These are phyloP conservation scores for Stomatorhinus ivindoensis DNA, from an alignment of 2,113 vertebrate species.

Conservation along the genomic window DNA sequence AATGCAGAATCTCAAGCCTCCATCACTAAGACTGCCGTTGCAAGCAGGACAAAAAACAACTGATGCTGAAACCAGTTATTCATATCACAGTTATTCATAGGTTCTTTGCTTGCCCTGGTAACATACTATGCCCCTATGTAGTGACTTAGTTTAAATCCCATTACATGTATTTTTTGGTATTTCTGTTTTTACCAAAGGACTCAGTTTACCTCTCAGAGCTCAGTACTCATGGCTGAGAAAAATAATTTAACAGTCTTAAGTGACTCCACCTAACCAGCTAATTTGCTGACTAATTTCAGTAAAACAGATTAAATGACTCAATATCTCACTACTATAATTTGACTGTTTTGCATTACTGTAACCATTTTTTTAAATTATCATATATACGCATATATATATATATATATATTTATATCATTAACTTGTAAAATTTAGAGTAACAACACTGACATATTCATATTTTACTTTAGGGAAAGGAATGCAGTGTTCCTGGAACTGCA, in stretches of 20 bases:
- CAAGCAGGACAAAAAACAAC: not conserved
- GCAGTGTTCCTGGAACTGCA: not conserved
- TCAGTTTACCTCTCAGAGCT: not conserved
- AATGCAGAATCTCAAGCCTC: not conserved
- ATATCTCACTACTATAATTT: not conserved
- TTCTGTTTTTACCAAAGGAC: not conserved
- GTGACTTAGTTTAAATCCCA: not conserved
- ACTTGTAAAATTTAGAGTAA: not conserved
- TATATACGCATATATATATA: not conserved
- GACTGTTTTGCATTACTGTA: not conserved
- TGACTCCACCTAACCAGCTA: not conserved
- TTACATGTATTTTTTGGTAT: not conserved
- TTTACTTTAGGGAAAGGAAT: not conserved
- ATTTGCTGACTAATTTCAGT: not conserved
- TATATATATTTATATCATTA: not conserved
- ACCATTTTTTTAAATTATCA: not conserved
- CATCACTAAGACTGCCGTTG: not conserved
- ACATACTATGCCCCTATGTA: not conserved
- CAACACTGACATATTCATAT: not conserved
- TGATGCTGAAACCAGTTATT: not conserved
- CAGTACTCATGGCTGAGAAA: not conserved
- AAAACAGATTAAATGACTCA: not conserved
- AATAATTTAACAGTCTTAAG: not conserved
- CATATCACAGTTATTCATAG: too few species aligned
- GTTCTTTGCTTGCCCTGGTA: not conserved